Base-by-base conservation (phyloP, 64 coral and sea anemone species). In the Orbicella faveolata region DNA sequence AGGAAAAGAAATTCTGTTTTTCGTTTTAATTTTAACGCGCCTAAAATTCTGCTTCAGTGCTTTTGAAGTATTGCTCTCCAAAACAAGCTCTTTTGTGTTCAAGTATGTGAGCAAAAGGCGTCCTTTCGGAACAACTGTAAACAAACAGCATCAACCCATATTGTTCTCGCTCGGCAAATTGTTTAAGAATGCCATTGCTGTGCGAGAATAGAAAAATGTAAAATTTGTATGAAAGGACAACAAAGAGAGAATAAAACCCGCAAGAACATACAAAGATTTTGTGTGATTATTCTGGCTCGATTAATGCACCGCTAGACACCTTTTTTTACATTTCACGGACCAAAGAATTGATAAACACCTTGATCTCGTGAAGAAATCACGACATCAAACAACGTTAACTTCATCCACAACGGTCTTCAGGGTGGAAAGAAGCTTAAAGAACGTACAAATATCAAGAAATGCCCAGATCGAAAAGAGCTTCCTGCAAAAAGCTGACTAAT, bases 231-330 rank as follows among this genome's bases (percentile, higher is more conserved):
- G 14, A 63, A 82, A 36, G 35, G 19, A 48, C 16, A 51, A 51
- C 2, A 18, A 21, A 77, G 18, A 51, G 36, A 48, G 19, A 77
- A 51, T 77, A 68, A 68, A 68, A 3, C 21, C 41, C 36, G 64
- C 82, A 14, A 84, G 44, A 84, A n/a, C 25, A 52, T 4, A 84
- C 21, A 69, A 69, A 25, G 25, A 69, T 19, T 12, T 84, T 83
- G 64, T 72, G 26, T 7, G 20, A 68, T 23, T 77, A 41, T 77
- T 77, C 19, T 77, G 21, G 39, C 3, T 21, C 6, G 39, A 14
- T 52, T 14, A 12, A n/a, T 44, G 7, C 4, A 26, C 36, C 64
- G 37, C 15, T 81, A 61, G 57, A 34, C 33, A 17, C 0, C 36
- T 53, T 51, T 72, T 72, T 37, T 48, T 35, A 83, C 33, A 61